phyloP scores from a whole-genome alignment of 2,113 vertebrate genomes.

The Semnornis frantzii region DNA sequence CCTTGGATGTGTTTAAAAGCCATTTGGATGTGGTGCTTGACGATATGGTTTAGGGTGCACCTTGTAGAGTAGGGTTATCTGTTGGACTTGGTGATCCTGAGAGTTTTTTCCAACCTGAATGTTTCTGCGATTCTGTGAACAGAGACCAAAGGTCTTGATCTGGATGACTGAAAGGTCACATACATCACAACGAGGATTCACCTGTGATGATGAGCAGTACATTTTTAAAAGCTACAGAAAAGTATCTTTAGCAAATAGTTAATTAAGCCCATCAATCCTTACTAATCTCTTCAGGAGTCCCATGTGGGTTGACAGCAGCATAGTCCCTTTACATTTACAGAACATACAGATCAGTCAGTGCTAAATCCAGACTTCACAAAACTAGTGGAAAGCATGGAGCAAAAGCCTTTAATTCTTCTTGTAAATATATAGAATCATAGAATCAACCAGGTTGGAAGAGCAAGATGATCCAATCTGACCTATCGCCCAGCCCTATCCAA shows the following conservation, averaged over 20 bases:
- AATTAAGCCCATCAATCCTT: not conserved
- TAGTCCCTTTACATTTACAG: not conserved
- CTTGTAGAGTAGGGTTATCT: too few species aligned
- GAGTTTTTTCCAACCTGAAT: too few species aligned
- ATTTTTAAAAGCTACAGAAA: not conserved
- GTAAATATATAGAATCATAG: too few species aligned
- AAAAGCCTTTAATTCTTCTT: not conserved
- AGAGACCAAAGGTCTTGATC: not conserved
- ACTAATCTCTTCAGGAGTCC: not conserved
- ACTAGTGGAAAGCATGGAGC: not conserved
- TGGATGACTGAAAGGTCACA: not conserved
- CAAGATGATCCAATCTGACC: too few species aligned
- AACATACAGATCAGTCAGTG: not conserved
- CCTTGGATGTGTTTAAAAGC: too few species aligned
- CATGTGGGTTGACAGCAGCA: not conserved
- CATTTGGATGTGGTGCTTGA: too few species aligned
- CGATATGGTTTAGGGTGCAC: too few species aligned
- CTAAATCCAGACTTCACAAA: not conserved
- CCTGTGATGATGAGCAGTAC: not conserved
- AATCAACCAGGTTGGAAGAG: too few species aligned
- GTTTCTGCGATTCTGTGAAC: too few species aligned
- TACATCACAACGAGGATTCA: not conserved
- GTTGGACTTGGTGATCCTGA: too few species aligned
- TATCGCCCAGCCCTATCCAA: too few species aligned
- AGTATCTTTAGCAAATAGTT: not conserved